A percentile compares a stretch with the other conserved stretches of the same genome.
These are phyloP conservation scores for Diaphora mendica DNA, from an alignment of 2,888 invertebrate species.

Conservation along the genomic window DNA sequence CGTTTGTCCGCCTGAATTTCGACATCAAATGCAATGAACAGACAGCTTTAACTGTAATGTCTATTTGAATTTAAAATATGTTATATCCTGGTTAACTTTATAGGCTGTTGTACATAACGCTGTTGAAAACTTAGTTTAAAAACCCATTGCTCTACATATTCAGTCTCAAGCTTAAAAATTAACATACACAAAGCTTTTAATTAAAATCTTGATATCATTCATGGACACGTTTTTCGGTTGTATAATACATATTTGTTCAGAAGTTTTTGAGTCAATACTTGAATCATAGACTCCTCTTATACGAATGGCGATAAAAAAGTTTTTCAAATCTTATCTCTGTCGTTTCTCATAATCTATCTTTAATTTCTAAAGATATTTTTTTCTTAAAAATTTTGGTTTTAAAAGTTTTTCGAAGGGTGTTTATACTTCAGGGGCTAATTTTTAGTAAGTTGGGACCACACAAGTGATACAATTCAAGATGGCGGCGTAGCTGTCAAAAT, in stretches of 20 bases:
- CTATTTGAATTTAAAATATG: no score
- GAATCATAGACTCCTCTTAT: not conserved
- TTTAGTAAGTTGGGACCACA: slow-evolving; percentile 59
- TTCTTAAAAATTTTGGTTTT: slow-evolving; percentile 6
- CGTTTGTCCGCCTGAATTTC: no score
- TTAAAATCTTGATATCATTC: not conserved
- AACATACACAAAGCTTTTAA: not conserved
- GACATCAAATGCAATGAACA: no score
- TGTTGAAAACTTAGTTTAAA: no score
- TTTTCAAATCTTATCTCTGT: slow-evolving; percentile 16
- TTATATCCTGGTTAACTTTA: no score
- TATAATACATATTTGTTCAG: not conserved
- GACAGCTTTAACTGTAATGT: no score
- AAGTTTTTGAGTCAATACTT: not conserved
- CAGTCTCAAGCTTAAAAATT: not conserved
- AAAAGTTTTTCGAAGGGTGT: slow-evolving; percentile 10
- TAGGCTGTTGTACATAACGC: no score
- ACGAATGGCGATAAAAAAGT: not conserved
- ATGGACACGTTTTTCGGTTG: not conserved
- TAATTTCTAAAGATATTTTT: slow-evolving; percentile 18
- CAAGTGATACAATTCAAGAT: slow-evolving; percentile 56
- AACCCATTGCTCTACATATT: no score
- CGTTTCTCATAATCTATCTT: slow-evolving; percentile 13
- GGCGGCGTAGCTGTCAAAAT: slow-evolving; percentile 59
- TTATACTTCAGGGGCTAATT: slow-evolving; percentile 15